These are phyloP conservation scores for Gephyroberyx darwinii DNA, from an alignment of 2,797 vertebrate genomes.

Conservation along the genomic window DNA sequence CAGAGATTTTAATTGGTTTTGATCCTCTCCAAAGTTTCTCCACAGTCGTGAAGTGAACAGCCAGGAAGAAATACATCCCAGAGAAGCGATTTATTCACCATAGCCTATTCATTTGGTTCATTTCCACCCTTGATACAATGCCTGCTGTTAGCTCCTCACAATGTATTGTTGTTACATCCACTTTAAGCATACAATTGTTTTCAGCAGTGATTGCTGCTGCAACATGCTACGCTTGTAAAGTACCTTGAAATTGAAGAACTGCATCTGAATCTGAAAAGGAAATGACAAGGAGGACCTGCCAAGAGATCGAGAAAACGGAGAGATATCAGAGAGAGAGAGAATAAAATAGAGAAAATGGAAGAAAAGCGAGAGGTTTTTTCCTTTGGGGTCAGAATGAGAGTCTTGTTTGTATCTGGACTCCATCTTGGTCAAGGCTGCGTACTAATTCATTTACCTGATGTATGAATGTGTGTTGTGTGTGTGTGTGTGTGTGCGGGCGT, in stretches of 20 bases:
- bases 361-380: conserved; percentile 7
- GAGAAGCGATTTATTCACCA: conserved; percentile 61
- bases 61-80: conserved; percentile 7
- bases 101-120: conserved; percentile 64
- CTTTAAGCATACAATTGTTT: conserved; percentile 68
- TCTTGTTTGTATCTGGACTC: conserved; percentile 36
- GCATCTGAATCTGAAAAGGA: conserved; percentile 56
- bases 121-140: conserved; percentile 44
- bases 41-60: conserved; percentile 17
- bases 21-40: conserved; percentile 34
- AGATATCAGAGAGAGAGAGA: background rate
- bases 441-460: conserved; percentile 64
- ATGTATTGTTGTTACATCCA: conserved; percentile 61
- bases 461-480: conserved; percentile 18
- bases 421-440: conserved; percentile 51
- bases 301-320: conserved; percentile 4
- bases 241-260: conserved; percentile 71
- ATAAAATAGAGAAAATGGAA: background rate
- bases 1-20: conserved; percentile 37
- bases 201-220: conserved; percentile 56
- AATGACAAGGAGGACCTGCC: conserved; percentile 16
- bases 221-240: conserved; percentile 64
- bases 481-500: conserved; percentile 30
- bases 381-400: conserved; percentile 50
- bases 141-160: conserved; percentile 39